Conservation (phyloP, 2,113 vertebrate genomes). For the Mesembrinibis cayennensis region DNA sequence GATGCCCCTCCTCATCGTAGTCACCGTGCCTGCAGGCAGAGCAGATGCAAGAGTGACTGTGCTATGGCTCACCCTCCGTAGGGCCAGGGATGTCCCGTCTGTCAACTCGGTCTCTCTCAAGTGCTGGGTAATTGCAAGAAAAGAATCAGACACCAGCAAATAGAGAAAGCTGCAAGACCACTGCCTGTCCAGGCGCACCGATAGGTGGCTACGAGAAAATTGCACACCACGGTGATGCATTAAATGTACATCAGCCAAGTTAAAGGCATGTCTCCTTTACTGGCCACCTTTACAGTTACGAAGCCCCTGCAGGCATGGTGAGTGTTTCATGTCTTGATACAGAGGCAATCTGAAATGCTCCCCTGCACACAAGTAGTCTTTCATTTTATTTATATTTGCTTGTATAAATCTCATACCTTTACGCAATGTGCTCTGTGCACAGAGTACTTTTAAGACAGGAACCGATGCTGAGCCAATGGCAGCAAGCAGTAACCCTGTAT, state of each 20-base stretch:
- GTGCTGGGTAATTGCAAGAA: background rate
- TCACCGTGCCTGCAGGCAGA: fast-evolving
- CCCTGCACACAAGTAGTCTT: background rate
- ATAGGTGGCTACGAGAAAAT: background rate
- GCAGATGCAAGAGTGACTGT: background rate
- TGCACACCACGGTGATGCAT: background rate
- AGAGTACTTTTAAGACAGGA: background rate
- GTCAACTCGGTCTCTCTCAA: background rate
- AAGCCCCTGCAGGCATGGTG: background rate
- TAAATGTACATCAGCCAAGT: background rate
- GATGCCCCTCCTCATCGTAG: fast-evolving
- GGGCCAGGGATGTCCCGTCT: fast-evolving
- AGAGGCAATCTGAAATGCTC: background rate
- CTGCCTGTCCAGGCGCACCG: background rate
- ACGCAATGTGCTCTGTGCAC: fast-evolving
- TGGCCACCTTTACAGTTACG: background rate
- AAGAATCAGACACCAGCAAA: background rate
- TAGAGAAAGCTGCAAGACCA: background rate
- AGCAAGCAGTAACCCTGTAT: background rate
- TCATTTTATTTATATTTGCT: background rate
- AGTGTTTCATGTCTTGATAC: background rate
- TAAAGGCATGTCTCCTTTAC: background rate
- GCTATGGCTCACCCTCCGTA: background rate
- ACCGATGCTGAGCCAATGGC: background rate
- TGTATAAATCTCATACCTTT: background rate